These are phyloP conservation scores for Neelides folsomi DNA, from an alignment of 2,888 invertebrate genomes.

Conservation along the genomic window DNA sequence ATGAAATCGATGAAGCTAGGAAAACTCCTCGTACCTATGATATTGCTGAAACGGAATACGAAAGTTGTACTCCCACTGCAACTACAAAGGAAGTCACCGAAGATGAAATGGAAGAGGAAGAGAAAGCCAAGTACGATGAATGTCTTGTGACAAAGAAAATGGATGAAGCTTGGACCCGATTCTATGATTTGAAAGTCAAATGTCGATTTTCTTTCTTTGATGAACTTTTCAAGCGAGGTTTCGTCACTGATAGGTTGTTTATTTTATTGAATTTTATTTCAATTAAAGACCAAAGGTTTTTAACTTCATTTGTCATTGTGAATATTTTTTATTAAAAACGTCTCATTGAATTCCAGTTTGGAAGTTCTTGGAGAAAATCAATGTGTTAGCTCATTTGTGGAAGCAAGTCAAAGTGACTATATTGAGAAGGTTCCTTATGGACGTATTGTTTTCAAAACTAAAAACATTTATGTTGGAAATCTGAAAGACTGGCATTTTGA, in stretches of 20 bases:
- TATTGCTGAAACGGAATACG: no score
- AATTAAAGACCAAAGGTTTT: neutral
- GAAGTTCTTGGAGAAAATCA: constrained; percentile 10
- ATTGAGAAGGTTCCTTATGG: constrained; percentile 24
- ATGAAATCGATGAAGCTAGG: no score
- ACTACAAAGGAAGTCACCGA: no score
- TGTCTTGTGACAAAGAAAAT: neutral
- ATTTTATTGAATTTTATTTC: neutral
- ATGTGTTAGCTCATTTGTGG: constrained; percentile 13
- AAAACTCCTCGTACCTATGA: no score
- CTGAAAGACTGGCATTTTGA: constrained; percentile 27
- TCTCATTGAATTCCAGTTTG: constrained; percentile 6
- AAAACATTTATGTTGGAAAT: constrained; percentile 28
- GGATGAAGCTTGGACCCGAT: constrained; percentile 13
- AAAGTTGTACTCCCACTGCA: no score
- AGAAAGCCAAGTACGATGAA: neutral
- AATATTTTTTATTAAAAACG: neutral
- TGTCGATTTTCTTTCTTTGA: constrained; percentile 25
- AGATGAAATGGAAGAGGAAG: neutral
- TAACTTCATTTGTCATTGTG: neutral
- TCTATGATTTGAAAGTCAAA: constrained; percentile 15
- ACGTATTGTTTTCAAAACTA: constrained; percentile 27
- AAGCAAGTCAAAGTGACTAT: constrained; percentile 18
- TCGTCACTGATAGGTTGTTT: constrained; percentile 24
- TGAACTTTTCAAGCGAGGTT: constrained; percentile 22